A percentile compares a stretch with the other conserved stretches of the same genome.
Evolutionary conservation across 2,888 invertebrate genomes (phyloP).

Genomic region (Lapara coniferarum): DNA sequence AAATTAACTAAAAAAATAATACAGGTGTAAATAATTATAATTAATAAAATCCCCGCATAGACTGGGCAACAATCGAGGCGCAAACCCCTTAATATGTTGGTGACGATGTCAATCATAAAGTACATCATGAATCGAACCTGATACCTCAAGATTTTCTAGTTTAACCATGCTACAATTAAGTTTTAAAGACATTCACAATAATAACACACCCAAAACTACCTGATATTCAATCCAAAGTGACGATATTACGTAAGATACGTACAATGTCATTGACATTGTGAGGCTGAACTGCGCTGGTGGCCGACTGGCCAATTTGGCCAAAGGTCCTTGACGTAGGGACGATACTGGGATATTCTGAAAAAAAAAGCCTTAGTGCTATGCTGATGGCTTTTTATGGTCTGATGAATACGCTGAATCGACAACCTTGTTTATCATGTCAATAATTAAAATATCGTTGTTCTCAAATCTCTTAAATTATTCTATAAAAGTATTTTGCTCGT

Average conservation of each 20-base stretch:
- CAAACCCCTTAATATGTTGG: too few species aligned
- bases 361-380: neutral
- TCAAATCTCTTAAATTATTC: neutral
- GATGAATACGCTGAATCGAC: conserved; percentile 8
- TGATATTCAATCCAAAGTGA: too few species aligned
- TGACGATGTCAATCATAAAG: too few species aligned
- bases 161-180: too few species aligned
- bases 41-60: too few species aligned
- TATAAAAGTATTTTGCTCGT: neutral
- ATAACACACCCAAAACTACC: too few species aligned
- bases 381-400: conserved; percentile 8
- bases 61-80: too few species aligned
- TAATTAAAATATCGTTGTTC: conserved; percentile 13
- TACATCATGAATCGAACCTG: too few species aligned
- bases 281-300: conserved; percentile 16
- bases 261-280: conserved; percentile 14
- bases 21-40: too few species aligned
- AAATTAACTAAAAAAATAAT: too few species aligned
- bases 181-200: too few species aligned
- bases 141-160: too few species aligned
- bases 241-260: neutral
- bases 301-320: conserved; percentile 20
- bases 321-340: conserved; percentile 12
- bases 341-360: neutral
- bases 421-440: conserved; percentile 3